These are phyloP conservation scores for Parazoanthus swiftii DNA, from an alignment of 92 coral and sea anemone species.

Conservation along the genomic window DNA sequence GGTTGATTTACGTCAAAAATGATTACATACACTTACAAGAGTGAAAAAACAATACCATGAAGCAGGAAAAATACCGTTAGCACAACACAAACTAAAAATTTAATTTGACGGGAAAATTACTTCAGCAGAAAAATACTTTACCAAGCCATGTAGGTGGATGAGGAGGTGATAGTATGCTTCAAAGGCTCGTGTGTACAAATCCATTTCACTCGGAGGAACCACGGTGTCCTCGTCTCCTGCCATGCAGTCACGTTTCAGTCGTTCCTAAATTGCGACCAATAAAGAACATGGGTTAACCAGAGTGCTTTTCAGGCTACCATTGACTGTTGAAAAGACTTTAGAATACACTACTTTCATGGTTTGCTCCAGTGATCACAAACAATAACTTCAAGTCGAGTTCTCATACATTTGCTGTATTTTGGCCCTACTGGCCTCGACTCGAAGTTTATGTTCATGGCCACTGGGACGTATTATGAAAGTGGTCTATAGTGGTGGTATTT, in stretches of 20 bases:
- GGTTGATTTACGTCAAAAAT: too few species aligned
- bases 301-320: not conserved
- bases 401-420: too few species aligned
- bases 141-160: slow-evolving; percentile 83
- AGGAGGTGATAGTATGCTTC: slow-evolving; percentile 70
- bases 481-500: too few species aligned
- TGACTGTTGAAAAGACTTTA: too few species aligned
- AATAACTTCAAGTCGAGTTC: too few species aligned
- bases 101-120: not conserved
- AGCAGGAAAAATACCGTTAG: not conserved
- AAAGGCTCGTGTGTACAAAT: slow-evolving; percentile 72
- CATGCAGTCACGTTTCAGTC: slow-evolving; percentile 27
- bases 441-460: too few species aligned
- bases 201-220: slow-evolving; percentile 33
- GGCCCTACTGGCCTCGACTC: too few species aligned
- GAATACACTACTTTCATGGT: too few species aligned
- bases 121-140: slow-evolving; percentile 33
- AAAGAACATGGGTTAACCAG: not conserved
- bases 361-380: too few species aligned
- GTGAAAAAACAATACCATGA: not conserved
- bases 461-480: too few species aligned
- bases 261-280: slow-evolving; percentile 20
- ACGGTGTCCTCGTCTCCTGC: not conserved
- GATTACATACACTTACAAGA: too few species aligned
- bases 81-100: not conserved